Base-by-base conservation (phyloP, 1,140 invertebrate genomes). In the Cotesia typhae region DNA sequence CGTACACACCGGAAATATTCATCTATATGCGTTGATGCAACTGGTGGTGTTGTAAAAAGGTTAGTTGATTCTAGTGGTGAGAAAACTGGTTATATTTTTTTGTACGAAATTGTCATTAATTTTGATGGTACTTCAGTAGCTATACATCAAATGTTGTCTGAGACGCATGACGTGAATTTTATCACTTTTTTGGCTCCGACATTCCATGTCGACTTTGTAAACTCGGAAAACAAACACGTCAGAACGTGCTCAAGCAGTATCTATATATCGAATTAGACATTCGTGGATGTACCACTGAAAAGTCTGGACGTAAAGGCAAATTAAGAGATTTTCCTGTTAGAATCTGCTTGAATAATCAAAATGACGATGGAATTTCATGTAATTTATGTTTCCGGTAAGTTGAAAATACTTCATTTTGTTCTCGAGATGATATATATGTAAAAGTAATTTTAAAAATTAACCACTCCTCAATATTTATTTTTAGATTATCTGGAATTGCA, bases 381-480 rank as follows among this genome's bases (percentile, higher is more conserved):
- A n/a, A n/a, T 55, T 55, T 3, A 55, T 55, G 17, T 17, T 55
- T n/a, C 2, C 53, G 53, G 53, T 55, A 55, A 55, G 1, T 1
- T 41, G 53, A 55, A 55, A n/a, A 55, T 55, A 55, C 17, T 55
- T 55, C 17, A 55, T 5, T n/a, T 55, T 17, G 53, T 55, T 55
- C 17, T 55, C 1, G 38, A 41, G 38, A 41, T 1, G 1, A 55
- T 17, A 55, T 55, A 17, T 55, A 7, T 7, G 17, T 55, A 4
- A n/a, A 2, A n/a, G 17, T 55, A 17, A 17, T 1, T 55, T 55
- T 55, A 55, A 55, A 2, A 55, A 55, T 55, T 55, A 55, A 55
- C 17, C 17, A 17, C 0, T 17, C 1, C 17, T 17, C 3, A 12
- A 55, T 55, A 55, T 14, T 14, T 14, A 55, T 17, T 55, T 55